Base-by-base conservation (phyloP, 2,797 vertebrate species). In the Coccyzus lansbergi region DNA sequence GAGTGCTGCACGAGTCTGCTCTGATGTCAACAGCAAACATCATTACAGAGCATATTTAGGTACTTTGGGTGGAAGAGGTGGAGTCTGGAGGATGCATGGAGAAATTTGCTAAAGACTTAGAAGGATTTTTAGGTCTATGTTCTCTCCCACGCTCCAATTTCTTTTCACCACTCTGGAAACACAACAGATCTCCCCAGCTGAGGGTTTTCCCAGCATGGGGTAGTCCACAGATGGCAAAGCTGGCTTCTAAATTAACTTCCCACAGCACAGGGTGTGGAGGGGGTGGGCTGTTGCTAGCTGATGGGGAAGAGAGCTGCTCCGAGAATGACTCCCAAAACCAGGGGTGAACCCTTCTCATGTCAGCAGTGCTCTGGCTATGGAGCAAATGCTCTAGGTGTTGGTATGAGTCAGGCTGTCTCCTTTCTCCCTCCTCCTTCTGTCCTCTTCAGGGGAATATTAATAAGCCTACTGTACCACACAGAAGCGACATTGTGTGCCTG, bases 201-300 rank as follows among this genome's bases (percentile, higher is more conserved):
- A 95, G 87, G 86, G 78, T 94, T 95, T 86, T 94, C 95, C 91
- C 87, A 95, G 92, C 95, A 91, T 92, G 92, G 91, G 92, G 93
- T 93, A 97, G 91, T 91, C 83, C 93, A 88, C 92, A 96, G 91
- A 93, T 95, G 93, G 96, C 77, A 91, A 90, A 94, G 56, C 80
- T 95, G 92, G 87, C 93, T 96, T 90, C 92, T 74, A 88, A 94
- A 90, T 92, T 84, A 92, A 84, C 95, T 96, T 95, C 91, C 93
- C 91, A 94, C 92, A 96, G 92, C 80, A 74, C 36, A 94, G 90
- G 90, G 83, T 2, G 42, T 86, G 85, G 93, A 92, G 56, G 74
- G 91, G 67, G 33, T 92, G 31, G 85, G 71, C 77, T 93, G 88
- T 95, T 81, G 71, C 91, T 68, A 86, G 74, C 88, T 92, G 83